These are phyloP conservation scores for Scaeva pyrastri DNA, from an alignment of 2,888 invertebrate species.

Conservation along the genomic window DNA sequence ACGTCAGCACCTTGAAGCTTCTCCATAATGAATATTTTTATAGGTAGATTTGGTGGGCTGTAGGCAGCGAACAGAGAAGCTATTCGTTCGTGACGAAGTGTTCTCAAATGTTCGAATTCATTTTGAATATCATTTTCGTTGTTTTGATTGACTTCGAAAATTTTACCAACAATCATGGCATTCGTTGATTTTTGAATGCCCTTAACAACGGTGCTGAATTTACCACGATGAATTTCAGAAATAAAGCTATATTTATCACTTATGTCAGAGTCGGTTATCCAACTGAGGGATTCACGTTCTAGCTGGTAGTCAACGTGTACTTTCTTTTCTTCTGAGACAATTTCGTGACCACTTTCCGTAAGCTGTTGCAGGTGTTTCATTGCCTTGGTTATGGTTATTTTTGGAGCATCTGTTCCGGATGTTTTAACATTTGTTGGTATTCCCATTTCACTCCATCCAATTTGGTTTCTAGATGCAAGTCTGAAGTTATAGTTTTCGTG, in stretches of 20 bases:
- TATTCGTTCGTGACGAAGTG: slow-evolving; percentile 94
- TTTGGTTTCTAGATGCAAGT: slow-evolving; percentile 93
- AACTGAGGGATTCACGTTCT: slow-evolving; percentile 90
- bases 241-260: slow-evolving; percentile 93
- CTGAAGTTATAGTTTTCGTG: slow-evolving; percentile 95
- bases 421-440: slow-evolving; percentile 92
- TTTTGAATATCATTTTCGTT: slow-evolving; percentile 88
- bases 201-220: slow-evolving; percentile 94
- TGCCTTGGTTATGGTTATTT: slow-evolving; percentile 91
- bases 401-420: slow-evolving; percentile 87
- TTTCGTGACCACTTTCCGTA: slow-evolving; percentile 92
- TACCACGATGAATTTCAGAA: slow-evolving; percentile 93
- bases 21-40: slow-evolving; percentile 90
- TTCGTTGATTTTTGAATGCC: slow-evolving; percentile 91
- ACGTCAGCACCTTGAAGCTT: slow-evolving; percentile 96
- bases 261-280: slow-evolving; percentile 88
- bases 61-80: slow-evolving; percentile 90
- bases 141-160: slow-evolving; percentile 88
- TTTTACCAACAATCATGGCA: slow-evolving; percentile 92
- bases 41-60: slow-evolving; percentile 87
- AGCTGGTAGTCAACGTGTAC: slow-evolving; percentile 89
- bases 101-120: slow-evolving; percentile 93
- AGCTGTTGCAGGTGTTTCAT: slow-evolving; percentile 93
- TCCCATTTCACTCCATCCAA: slow-evolving; percentile 97
- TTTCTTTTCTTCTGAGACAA: slow-evolving; percentile 87